phyloP scores from a whole-genome alignment of 2,888 invertebrate genomes.

The Hyposoter dolosus region DNA sequence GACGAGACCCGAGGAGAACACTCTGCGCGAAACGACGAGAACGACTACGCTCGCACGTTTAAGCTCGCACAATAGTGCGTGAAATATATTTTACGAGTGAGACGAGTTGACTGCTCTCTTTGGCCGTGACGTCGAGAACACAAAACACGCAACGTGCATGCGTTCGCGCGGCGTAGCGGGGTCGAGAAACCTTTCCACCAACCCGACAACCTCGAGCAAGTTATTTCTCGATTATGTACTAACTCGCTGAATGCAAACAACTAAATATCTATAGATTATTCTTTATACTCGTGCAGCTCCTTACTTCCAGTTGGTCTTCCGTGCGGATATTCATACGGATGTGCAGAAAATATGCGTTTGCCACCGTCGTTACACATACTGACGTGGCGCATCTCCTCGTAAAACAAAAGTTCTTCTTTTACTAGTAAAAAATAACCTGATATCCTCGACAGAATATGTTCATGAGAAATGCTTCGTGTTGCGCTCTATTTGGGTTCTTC shows the following conservation, averaged over 20 bases:
- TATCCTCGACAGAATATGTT: background rate
- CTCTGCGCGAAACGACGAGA: conserved; percentile 4
- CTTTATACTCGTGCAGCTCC: background rate
- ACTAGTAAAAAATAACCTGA: background rate
- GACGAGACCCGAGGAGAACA: background rate
- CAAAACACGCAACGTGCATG: conserved; percentile 43
- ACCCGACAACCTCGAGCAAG: conserved; percentile 50
- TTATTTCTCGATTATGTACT: conserved; percentile 60
- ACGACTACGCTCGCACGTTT: conserved; percentile 6
- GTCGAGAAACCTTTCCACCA: conserved; percentile 49
- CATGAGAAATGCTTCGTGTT: background rate
- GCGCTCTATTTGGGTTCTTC: no score
- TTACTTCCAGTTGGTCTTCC: background rate
- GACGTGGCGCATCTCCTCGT: conserved; percentile 25
- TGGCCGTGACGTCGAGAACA: conserved; percentile 24
- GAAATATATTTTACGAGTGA: conserved; percentile 62
- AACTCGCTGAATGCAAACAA: conserved; percentile 34
- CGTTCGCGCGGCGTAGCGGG: conserved; percentile 26
- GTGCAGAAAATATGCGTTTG: background rate
- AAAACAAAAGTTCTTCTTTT: conserved; percentile 26
- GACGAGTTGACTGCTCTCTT: conserved; percentile 32
- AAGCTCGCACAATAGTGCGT: conserved; percentile 56
- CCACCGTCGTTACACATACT: conserved; percentile 38
- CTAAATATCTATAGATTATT: background rate
- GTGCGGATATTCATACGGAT: background rate